Conservation (phyloP, 2,888 invertebrate species). For the Coenonympha glycerion region DNA sequence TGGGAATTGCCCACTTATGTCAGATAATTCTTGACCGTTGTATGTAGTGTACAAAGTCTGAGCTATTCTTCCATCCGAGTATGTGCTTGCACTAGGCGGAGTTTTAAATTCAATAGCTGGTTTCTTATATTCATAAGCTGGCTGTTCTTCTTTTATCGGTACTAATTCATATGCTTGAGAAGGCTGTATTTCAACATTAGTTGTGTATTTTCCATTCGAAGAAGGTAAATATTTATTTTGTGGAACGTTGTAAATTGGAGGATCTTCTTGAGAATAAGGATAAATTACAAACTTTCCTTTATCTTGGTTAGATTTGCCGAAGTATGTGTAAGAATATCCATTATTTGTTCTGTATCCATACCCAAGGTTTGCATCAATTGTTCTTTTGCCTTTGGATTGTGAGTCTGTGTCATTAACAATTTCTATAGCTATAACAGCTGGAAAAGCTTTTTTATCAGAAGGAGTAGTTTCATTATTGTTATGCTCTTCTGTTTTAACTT, state of each 20-base stretch:
- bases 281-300: constrained; percentile 79
- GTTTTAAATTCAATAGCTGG: constrained; percentile 47
- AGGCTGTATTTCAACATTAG: constrained; percentile 75
- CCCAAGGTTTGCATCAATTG: constrained; percentile 83
- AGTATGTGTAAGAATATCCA: constrained; percentile 69
- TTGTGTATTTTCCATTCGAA: constrained; percentile 34
- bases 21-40: constrained; percentile 64
- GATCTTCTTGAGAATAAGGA: constrained; percentile 82
- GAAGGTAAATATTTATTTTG: constrained; percentile 19
- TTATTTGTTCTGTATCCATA: constrained; percentile 78
- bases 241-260: constrained; percentile 38
- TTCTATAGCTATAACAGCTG: constrained; percentile 78
- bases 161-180: constrained; percentile 75
- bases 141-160: constrained; percentile 51
- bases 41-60: constrained; percentile 67
- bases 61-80: constrained; percentile 37
- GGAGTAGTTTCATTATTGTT: constrained; percentile 22
- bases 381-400: constrained; percentile 78
- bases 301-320: constrained; percentile 62
- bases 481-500: constrained; percentile 24
- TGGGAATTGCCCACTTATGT: constrained; percentile 64
- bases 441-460: constrained; percentile 40
- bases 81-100: constrained; percentile 31
- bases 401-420: constrained; percentile 75
- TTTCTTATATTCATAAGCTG: constrained; percentile 52